phyloP scores from a whole-genome alignment of 2,797 vertebrate species.

The Lacerta agilis region DNA sequence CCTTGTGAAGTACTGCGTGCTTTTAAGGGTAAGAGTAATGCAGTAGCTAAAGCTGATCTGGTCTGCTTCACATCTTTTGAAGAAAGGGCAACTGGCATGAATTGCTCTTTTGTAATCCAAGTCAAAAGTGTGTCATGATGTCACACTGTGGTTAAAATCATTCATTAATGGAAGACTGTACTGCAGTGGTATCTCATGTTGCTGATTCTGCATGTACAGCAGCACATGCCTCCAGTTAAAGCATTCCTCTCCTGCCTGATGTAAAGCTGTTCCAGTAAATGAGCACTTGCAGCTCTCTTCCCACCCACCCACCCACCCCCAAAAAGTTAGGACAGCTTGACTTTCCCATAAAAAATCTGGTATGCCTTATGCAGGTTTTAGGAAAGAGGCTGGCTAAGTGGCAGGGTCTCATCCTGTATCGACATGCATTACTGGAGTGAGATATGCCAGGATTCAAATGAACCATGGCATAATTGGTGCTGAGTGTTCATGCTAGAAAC shows the following conservation, averaged over 20 bases:
- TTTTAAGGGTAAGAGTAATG: not conserved
- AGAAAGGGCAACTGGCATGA: not conserved
- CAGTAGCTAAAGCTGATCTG: not conserved
- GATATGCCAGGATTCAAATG: not conserved
- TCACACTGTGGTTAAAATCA: not conserved
- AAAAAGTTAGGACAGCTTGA: not conserved
- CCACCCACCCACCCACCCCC: no score
- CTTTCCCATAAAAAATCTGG: not conserved
- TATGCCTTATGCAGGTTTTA: not conserved
- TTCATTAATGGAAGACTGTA: not conserved
- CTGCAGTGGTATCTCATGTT: not conserved
- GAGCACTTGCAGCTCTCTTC: not conserved
- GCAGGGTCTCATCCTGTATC: not conserved
- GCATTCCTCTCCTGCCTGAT: not conserved
- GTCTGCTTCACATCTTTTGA: not conserved
- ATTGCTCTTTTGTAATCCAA: not conserved
- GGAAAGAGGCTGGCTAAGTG: not conserved
- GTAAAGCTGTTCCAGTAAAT: not conserved
- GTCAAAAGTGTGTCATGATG: not conserved
- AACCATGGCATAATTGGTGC: not conserved
- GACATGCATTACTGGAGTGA: not conserved
- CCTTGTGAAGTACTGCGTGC: not conserved
- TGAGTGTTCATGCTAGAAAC: not conserved
- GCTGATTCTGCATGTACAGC: constrained; percentile 27
- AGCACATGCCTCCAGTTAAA: not conserved